Evolutionary conservation across 2,888 invertebrate species (phyloP), one percentile per base, ranked within the genome.

Genomic region (Rhingia campestris): DNA sequence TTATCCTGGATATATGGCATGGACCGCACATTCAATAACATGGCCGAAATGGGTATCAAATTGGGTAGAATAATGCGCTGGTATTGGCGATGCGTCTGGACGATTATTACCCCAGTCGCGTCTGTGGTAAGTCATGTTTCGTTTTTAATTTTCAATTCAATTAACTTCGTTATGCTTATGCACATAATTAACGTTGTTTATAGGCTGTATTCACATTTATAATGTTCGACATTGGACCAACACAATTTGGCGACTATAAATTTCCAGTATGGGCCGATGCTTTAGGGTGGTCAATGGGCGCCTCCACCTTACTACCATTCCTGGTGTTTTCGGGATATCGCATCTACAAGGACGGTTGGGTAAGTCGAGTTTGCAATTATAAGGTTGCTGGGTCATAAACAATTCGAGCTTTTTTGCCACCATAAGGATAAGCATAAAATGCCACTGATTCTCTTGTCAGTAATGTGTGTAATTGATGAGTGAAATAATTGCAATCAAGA

Each of bases 31-130:
- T 91, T 95, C 81, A 90, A 90, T 4, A 93, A 95, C 87, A 89
- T 95, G 86, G 90, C 89, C 1, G 90, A 92, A 9, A 95, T 95
- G 95, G 90, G 92, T 53, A 95, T 97, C 92, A 94, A 93, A 47
- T 92, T 95, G 41, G 93, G 94, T 81, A 93, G 92, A 73, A 90
- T 93, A 0, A 91, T 94, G 4, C 91, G 92, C 43, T 91, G 91
- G 81, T 95, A 95, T 88, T 97, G 97, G 97, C 94, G 93, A 91
- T 88, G 93, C 22, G 93, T 94, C 51, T 97, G 96, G 96, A 93
- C 93, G 32, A 92, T 94, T 70, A 90, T 95, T 0, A 94, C 95
- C 10, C 97, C 97, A 2, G 47, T 94, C 12, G 93, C 94, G 35
- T 93, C 96, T 81, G 45, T 95, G 89, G 96, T 97, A 92, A 94